Conservation (phyloP, 2,797 vertebrate genomes). For the Erethizon dorsatum region DNA sequence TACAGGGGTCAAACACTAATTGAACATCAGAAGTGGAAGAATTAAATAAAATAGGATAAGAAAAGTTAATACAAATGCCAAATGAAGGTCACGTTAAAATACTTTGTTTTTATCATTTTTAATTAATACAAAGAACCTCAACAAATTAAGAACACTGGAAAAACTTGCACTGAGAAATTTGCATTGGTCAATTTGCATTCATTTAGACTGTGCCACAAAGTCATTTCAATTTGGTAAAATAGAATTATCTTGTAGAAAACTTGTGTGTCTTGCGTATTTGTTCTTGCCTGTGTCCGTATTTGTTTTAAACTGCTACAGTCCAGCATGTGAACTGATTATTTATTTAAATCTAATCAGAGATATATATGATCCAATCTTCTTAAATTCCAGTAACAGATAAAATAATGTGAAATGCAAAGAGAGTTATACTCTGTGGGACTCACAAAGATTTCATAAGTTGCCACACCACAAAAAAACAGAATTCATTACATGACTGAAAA, state of each 20-base stretch:
- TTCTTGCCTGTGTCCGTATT: neutral
- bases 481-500: conserved; percentile 67
- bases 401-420: conserved; percentile 15
- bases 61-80: conserved; percentile 99
- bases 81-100: conserved; percentile 99
- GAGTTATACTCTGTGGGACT: neutral
- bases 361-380: neutral
- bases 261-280: neutral
- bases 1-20: conserved; percentile 99
- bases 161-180: conserved; percentile 75
- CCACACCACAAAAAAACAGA: conserved; percentile 61
- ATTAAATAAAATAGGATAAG: conserved; percentile 94
- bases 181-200: conserved; percentile 35
- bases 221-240: conserved; percentile 71
- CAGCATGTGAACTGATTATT: conserved; percentile 2
- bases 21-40: conserved; percentile 99
- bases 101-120: conserved; percentile 91
- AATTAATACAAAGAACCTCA: conserved; percentile 93
- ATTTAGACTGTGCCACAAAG: conserved; percentile 48
- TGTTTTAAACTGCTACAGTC: conserved; percentile 68
- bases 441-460: conserved; percentile 57
- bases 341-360: conserved; percentile 33
- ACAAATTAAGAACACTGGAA: conserved; percentile 85
- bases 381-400: conserved; percentile 58
- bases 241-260: conserved; percentile 72